Conservation (phyloP, 2,888 invertebrate genomes). For the Strigamia crassipes region DNA sequence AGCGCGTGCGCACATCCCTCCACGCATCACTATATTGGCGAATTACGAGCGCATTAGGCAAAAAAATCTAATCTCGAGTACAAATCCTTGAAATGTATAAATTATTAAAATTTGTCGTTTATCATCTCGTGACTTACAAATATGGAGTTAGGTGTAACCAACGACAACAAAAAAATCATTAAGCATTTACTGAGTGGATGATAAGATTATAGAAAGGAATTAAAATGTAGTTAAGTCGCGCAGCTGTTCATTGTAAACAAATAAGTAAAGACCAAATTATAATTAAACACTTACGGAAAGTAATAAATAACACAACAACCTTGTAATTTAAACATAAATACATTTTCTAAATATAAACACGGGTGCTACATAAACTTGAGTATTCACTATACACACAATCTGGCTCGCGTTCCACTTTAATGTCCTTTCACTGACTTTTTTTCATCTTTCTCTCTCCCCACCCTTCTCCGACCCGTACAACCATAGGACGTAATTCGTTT, state of each 20-base stretch:
- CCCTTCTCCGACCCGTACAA: constrained; percentile 25
- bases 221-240: background rate
- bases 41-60: background rate
- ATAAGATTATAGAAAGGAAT: constrained; percentile 27
- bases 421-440: constrained; percentile 1
- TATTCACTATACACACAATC: constrained; percentile 3
- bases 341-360: constrained; percentile 5
- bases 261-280: background rate
- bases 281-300: background rate
- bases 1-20: background rate
- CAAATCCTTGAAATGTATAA: constrained; percentile 3
- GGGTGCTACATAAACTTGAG: background rate
- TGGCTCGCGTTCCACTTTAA: constrained; percentile 18
- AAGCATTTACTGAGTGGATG: background rate
- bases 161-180: constrained; percentile 7
- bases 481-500: constrained; percentile 23
- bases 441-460: background rate
- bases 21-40: background rate
- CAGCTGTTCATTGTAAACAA: constrained; percentile 18
- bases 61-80: background rate
- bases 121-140: background rate
- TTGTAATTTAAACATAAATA: background rate
- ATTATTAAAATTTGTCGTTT: background rate
- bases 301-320: background rate
- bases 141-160: background rate